These are phyloP conservation scores for Cetoscarus ocellatus DNA, from an alignment of 2,797 vertebrate genomes.

Conservation along the genomic window DNA sequence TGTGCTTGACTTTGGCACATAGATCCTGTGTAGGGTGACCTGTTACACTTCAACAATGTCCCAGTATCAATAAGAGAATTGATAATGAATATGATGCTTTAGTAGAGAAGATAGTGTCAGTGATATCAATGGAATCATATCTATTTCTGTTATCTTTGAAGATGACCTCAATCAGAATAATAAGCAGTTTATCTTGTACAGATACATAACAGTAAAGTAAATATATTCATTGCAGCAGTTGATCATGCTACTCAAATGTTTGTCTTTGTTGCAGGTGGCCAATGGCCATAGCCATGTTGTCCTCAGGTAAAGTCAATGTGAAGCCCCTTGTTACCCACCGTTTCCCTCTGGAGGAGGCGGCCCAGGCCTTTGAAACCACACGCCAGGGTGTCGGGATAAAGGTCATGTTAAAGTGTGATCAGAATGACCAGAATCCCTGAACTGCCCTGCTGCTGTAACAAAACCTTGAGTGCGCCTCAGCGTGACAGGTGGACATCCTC, in stretches of 20 bases:
- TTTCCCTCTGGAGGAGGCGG: slow-evolving; percentile 93
- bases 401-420: slow-evolving; percentile 97
- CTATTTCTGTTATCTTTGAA: not conserved
- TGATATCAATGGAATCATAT: too few relatives aligned
- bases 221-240: not conserved
- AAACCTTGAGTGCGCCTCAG: slow-evolving; percentile 8
- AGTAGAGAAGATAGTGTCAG: too few relatives aligned
- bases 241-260: not conserved
- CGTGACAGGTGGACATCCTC: slow-evolving; percentile 1
- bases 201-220: too few relatives aligned
- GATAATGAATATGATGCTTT: too few relatives aligned
- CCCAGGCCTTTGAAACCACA: slow-evolving; percentile 93
- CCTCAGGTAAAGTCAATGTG: slow-evolving; percentile 91
- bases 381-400: slow-evolving; percentile 92
- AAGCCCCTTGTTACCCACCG: slow-evolving; percentile 95
- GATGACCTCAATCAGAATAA: slow-evolving; percentile 2
- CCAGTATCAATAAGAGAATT: too few relatives aligned
- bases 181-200: not conserved
- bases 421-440: slow-evolving; percentile 90
- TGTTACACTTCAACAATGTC: too few relatives aligned
- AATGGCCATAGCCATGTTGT: slow-evolving; percentile 92
- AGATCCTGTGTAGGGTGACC: too few relatives aligned
- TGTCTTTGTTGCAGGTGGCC: slow-evolving; percentile 90
- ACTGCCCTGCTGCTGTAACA: slow-evolving; percentile 4
- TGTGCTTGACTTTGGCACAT: too few relatives aligned